Evolutionary conservation across 2,113 vertebrate genomes (phyloP), one percentile per base, ranked within the genome.

Genomic region (Oncorhynchus mykiss): DNA sequence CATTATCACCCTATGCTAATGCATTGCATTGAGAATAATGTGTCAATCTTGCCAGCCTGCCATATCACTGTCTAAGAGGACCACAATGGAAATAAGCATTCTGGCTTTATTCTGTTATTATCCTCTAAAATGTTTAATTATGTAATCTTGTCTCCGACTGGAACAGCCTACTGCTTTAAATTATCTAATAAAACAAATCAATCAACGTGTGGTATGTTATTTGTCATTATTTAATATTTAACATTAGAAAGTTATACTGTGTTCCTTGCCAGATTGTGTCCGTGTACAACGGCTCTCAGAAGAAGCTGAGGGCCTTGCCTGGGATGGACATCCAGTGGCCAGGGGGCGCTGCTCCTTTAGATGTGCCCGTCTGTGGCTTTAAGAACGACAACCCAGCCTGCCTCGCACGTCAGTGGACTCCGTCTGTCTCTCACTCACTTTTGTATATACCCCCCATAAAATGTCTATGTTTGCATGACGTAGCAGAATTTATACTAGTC

Each of bases 321-420:
- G 95, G 94, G 0, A 81, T 80, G 1, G 86, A 85, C 67, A 90
- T 97, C 72, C 91, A 93, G 76, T 98, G 97, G 97, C 94, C 95
- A 0, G 90, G 94, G n/a, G 95, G 94, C 0, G 3, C 45, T 3
- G 89, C 94, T 1, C 97, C 96, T 4, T 83, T 79, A 0, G 96
- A 98, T 0, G 71, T 95, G 18, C 97, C 96, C 0, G 82, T 91
- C 16, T 98, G 96, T 0, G 96, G 96, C 71, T 98, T 98, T 12
- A 95, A 95, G 75, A 94, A 95, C 1, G 91, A 92, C 48, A 82
- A 94, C 20, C 94, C 94, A 0, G 85, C 86, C 68, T 97, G 96
- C 78, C 88, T 81, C 34, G 90, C 93, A 84, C 93, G 97, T 98
- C 78, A 31, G 4, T 25, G 3, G 7, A 9, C 48, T 18, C 54